Percentiles rank a stretch among this genome's conserved stretches.
Conservation (phyloP, 2,113 vertebrate genomes). For the Sylvilagus bachmani region DNA sequence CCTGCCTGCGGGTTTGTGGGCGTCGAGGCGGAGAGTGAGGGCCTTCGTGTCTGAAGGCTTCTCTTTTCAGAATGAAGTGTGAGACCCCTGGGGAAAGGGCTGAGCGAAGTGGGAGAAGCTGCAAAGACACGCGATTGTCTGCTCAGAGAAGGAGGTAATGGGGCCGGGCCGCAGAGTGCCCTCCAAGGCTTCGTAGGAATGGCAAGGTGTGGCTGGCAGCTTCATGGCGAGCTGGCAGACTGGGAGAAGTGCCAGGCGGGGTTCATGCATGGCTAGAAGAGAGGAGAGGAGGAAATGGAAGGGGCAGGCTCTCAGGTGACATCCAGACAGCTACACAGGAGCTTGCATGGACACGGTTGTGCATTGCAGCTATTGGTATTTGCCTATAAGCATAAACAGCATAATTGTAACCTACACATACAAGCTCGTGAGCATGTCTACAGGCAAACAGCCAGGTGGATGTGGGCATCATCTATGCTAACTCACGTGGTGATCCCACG, state of each 20-base stretch:
- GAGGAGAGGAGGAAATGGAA: background rate
- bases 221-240: background rate
- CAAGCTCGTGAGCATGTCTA: background rate
- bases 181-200: background rate
- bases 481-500: background rate
- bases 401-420: rapidly evolving
- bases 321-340: background rate
- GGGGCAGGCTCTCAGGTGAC: background rate
- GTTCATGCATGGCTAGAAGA: too few species aligned
- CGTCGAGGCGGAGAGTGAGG: background rate
- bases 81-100: too few species aligned
- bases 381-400: background rate
- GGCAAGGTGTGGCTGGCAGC: background rate
- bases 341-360: rapidly evolving
- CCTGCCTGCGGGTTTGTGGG: background rate
- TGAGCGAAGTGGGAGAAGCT: background rate
- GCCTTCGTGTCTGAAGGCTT: background rate
- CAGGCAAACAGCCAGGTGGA: background rate
- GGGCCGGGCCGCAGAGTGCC: background rate
- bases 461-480: rapidly evolving
- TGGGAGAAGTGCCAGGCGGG: background rate
- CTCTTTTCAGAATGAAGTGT: background rate
- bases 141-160: too few species aligned
- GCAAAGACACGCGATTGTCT: background rate
- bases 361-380: background rate